A percentile compares a stretch with the other conserved stretches of the same genome.
Evolutionary conservation across 92 coral and sea anemone species (phyloP).

Genomic region (Paragorgia papillata): DNA sequence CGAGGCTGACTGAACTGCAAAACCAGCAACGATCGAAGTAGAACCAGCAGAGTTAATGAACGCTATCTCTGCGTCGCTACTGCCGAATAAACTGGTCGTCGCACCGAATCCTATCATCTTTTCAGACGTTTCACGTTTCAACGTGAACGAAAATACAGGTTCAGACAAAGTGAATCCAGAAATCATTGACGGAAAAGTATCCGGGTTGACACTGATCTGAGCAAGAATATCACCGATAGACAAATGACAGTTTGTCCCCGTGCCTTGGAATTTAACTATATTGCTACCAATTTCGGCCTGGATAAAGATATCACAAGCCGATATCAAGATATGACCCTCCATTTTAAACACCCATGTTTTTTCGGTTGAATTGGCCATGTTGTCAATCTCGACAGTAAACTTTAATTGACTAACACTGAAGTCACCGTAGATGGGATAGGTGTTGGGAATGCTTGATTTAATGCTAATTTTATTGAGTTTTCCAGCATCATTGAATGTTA

Average conservation of each 20-base stretch:
- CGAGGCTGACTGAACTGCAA: constrained; percentile 1
- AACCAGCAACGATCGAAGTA: constrained; percentile 11
- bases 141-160: background rate
- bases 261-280: background rate
- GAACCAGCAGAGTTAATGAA: background rate
- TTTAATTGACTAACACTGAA: background rate
- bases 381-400: background rate
- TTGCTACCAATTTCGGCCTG: background rate
- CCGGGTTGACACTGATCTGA: background rate
- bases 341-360: background rate
- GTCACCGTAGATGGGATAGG: background rate
- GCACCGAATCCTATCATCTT: constrained; percentile 19
- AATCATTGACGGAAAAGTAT: background rate
- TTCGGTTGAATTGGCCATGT: background rate
- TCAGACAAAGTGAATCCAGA: constrained; percentile 22
- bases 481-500: background rate
- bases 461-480: background rate
- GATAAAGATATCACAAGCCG: background rate
- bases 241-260: background rate
- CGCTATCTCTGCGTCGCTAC: constrained; percentile 21
- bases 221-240: constrained; percentile 1
- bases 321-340: background rate
- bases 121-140: background rate
- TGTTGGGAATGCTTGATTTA: background rate
- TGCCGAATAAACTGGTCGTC: constrained; percentile 11